Evolutionary conservation across 1,140 invertebrate species (phyloP).

Genomic region (Tribolium castaneum): DNA sequence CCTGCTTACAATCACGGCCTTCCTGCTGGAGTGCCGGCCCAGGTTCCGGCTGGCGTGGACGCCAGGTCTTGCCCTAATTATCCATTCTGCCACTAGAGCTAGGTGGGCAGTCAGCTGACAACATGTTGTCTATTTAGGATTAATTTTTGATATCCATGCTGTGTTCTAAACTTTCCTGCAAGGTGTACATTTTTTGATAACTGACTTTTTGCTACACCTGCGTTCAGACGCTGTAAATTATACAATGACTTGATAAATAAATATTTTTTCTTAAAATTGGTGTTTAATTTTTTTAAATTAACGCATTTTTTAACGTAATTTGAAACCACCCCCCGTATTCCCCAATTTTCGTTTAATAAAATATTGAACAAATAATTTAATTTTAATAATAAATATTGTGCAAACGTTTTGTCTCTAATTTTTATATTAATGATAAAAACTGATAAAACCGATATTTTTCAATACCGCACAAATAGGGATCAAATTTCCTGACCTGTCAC

Average conservation of each 20-base stretch:
- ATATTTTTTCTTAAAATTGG: neutral
- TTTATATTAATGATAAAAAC: too few species aligned
- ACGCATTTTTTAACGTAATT: neutral
- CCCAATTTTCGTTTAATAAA: too few species aligned
- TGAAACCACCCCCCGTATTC: too few species aligned
- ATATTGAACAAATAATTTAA: too few species aligned
- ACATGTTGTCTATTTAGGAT: slow-evolving; percentile 51
- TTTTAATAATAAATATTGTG: too few species aligned
- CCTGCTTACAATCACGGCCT: slow-evolving; percentile 47
- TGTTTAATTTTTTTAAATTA: neutral
- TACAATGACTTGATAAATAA: slow-evolving; percentile 3
- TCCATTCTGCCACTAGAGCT: slow-evolving; percentile 67
- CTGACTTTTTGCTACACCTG: slow-evolving; percentile 12
- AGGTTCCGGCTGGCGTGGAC: slow-evolving; percentile 68
- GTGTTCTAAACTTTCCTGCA: slow-evolving; percentile 36
- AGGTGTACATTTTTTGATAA: slow-evolving; percentile 2
- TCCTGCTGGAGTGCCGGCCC: slow-evolving; percentile 54
- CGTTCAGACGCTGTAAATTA: slow-evolving; percentile 26
- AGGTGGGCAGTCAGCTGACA: slow-evolving; percentile 57
- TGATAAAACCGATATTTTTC: too few species aligned
- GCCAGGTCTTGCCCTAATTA: slow-evolving; percentile 70
- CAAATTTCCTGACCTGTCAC: too few species aligned
- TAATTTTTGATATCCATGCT: slow-evolving; percentile 20
- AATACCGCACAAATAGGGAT: too few species aligned
- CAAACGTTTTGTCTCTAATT: too few species aligned